These are phyloP conservation scores for Protonibea diacanthus DNA, from an alignment of 2,797 vertebrate species.

Conservation along the genomic window DNA sequence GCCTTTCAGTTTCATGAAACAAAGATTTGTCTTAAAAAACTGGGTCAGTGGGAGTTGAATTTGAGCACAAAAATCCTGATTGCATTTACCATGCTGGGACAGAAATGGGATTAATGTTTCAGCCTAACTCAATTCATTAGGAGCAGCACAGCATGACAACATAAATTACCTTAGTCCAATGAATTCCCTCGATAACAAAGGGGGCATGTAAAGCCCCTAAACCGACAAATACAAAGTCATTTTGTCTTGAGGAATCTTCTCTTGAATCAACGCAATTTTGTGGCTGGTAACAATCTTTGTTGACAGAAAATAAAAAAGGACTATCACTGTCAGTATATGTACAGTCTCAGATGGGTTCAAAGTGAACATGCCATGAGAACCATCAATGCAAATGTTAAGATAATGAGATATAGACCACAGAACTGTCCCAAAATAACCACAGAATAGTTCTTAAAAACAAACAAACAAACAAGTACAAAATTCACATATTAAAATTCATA, in stretches of 20 bases:
- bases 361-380: neutral
- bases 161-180: neutral
- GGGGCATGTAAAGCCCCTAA: neutral
- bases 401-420: neutral
- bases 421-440: neutral
- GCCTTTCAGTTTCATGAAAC: neutral
- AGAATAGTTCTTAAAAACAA: neutral
- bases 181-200: neutral
- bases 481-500: neutral
- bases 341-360: neutral
- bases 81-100: constrained; percentile 11
- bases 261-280: neutral
- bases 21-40: constrained; percentile 8
- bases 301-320: neutral
- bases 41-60: constrained; percentile 8
- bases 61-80: neutral
- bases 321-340: no score
- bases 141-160: constrained; percentile 4
- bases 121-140: constrained; percentile 11
- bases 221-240: neutral
- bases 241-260: neutral
- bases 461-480: neutral
- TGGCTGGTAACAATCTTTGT: neutral
- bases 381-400: neutral
- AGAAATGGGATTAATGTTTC: constrained; percentile 10